phyloP scores from a whole-genome alignment of 2,888 invertebrate genomes.

The Amphipyra berbera region DNA sequence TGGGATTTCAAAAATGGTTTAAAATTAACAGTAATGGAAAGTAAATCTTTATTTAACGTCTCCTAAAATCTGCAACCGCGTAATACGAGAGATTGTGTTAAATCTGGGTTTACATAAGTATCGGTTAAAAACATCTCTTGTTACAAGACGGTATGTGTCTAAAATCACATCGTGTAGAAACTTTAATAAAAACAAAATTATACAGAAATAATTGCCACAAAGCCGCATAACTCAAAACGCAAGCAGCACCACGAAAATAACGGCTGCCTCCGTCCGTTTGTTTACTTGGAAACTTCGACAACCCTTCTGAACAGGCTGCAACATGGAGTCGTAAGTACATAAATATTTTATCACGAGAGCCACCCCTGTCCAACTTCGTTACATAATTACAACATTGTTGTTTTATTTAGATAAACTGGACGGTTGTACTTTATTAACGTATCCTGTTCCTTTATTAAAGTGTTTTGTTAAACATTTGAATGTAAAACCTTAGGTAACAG shows the following conservation, averaged over 20 bases:
- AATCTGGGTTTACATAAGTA: too few relatives aligned
- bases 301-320: slow-evolving; percentile 41
- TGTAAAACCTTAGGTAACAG: too few relatives aligned
- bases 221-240: not conserved
- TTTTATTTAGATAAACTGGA: slow-evolving; percentile 52
- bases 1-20: too few relatives aligned
- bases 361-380: slow-evolving; percentile 53
- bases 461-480: not conserved
- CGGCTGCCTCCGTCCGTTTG: slow-evolving; percentile 32
- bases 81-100: too few relatives aligned
- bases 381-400: slow-evolving; percentile 48
- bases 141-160: too few relatives aligned
- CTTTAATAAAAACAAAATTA: not conserved
- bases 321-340: slow-evolving; percentile 27
- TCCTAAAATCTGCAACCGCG: too few relatives aligned
- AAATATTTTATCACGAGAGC: slow-evolving; percentile 54
- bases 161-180: too few relatives aligned
- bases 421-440: slow-evolving; percentile 31
- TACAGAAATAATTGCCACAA: not conserved
- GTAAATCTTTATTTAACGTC: too few relatives aligned
- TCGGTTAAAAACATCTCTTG: too few relatives aligned
- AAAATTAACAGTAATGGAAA: too few relatives aligned
- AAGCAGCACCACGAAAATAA: slow-evolving; percentile 14
- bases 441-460: slow-evolving; percentile 14
- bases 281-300: slow-evolving; percentile 49